These are phyloP conservation scores for Hirtodrosophila alboralis DNA, from an alignment of 2,888 invertebrate species.

Conservation along the genomic window DNA sequence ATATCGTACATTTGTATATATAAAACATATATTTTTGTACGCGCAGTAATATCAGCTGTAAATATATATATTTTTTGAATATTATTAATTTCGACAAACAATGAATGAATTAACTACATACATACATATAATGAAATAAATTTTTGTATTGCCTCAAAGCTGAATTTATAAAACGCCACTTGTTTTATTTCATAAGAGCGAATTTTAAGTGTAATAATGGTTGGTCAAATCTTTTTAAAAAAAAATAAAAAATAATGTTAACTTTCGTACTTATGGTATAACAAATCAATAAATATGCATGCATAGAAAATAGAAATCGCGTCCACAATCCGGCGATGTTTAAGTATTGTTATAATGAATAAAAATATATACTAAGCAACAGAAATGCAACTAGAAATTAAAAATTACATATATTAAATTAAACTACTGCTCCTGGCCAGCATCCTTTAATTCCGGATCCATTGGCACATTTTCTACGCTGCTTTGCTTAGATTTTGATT, in stretches of 20 bases:
- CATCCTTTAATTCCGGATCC: slow-evolving; percentile 1
- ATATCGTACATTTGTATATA: slow-evolving; percentile 16
- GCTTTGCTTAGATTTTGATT: slow-evolving; percentile 27
- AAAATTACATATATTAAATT: slow-evolving; percentile 11
- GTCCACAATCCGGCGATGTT: slow-evolving; percentile 7
- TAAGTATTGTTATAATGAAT: slow-evolving; percentile 17
- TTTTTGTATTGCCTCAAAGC: slow-evolving; percentile 34
- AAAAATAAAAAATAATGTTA: slow-evolving; percentile 11
- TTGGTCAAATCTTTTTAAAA: slow-evolving; percentile 1
- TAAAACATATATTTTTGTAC: slow-evolving; percentile 45
- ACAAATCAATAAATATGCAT: slow-evolving; percentile 39
- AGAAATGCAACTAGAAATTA: slow-evolving; percentile 11
- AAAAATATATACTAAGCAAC: slow-evolving; percentile 23
- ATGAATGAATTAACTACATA: slow-evolving; percentile 57
- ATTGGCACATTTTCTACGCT: slow-evolving; percentile 22
- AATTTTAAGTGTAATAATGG: background rate
- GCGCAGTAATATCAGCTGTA: slow-evolving; percentile 31
- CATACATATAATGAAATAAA: slow-evolving; percentile 55
- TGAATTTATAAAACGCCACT: slow-evolving; percentile 1
- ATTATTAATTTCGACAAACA: slow-evolving; percentile 33
- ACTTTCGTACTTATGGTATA: slow-evolving; percentile 22
- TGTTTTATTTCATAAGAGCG: slow-evolving; percentile 11
- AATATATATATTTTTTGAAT: slow-evolving; percentile 21
- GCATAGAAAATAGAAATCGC: slow-evolving; percentile 20
- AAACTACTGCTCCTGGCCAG: slow-evolving; percentile 7